Evolutionary conservation across 2,113 vertebrate species (phyloP).

Genomic region (Semicossyphus pulcher): DNA sequence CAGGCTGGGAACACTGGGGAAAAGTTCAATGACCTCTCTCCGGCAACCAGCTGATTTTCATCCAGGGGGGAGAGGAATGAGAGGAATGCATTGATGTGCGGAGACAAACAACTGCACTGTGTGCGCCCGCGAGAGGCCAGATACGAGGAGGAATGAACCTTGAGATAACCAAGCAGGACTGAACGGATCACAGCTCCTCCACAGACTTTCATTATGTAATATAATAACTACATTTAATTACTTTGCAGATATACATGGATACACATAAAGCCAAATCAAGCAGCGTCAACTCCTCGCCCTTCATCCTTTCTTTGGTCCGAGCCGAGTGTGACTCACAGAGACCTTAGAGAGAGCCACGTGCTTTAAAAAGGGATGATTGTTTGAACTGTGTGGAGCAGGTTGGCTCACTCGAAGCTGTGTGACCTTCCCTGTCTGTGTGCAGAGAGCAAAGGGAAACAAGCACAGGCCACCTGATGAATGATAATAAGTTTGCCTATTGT

Average conservation of each 20-base stretch:
- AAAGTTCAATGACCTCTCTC: constrained; percentile 93
- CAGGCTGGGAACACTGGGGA: constrained; percentile 84
- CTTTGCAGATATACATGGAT: constrained; percentile 7
- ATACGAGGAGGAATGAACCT: constrained; percentile 63
- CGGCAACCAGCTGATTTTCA: constrained; percentile 94
- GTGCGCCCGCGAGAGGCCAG: constrained; percentile 76
- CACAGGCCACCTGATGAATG: constrained; percentile 64
- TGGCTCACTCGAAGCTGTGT: constrained; percentile 51
- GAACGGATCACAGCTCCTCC: constrained; percentile 3
- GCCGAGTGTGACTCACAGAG: constrained; percentile 31
- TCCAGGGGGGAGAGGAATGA: constrained; percentile 90
- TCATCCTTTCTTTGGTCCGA: constrained; percentile 21
- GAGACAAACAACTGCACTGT: constrained; percentile 91
- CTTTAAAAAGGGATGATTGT: constrained; percentile 52
- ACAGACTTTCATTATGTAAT: constrained; percentile 45
- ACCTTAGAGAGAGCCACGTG: constrained; percentile 20
- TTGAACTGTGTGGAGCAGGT: constrained; percentile 62
- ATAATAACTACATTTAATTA: constrained; percentile 20
- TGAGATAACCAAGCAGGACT: constrained; percentile 49
- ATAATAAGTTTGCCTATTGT: constrained; percentile 67
- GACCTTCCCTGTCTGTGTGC: constrained; percentile 68
- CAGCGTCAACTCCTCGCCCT: constrained; percentile 3
- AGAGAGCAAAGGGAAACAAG: constrained; percentile 62
- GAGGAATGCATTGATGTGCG: constrained; percentile 95
- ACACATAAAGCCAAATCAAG: constrained; percentile 12